These are phyloP conservation scores for Rhinophrynus dorsalis DNA, from an alignment of 2,797 vertebrate genomes.

Conservation along the genomic window DNA sequence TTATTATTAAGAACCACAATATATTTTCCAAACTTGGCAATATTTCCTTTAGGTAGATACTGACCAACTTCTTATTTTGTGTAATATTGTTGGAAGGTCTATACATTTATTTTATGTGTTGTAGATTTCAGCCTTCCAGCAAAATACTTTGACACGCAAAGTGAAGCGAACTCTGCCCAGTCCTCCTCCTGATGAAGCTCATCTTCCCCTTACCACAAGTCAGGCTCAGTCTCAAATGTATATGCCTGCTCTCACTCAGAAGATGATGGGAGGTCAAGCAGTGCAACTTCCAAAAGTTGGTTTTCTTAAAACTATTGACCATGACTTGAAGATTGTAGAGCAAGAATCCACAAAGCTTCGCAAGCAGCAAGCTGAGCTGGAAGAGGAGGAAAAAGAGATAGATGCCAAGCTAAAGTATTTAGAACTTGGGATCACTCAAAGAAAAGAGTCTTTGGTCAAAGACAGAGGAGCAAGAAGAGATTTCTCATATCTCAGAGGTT, in stretches of 20 bases:
- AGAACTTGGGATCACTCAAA: slow-evolving; percentile 93
- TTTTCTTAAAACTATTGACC: slow-evolving; percentile 91
- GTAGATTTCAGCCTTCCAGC: slow-evolving; percentile 90
- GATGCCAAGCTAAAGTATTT: slow-evolving; percentile 96
- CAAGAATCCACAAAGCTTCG: slow-evolving; percentile 96
- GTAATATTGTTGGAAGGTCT: slow-evolving; percentile 17
- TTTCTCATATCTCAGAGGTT: slow-evolving; percentile 83
- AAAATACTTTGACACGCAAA: slow-evolving; percentile 92
- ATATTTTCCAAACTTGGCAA: too few species aligned
- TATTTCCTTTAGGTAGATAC: background rate
- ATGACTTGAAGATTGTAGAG: slow-evolving; percentile 94
- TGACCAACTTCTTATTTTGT: slow-evolving; percentile 16
- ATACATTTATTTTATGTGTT: slow-evolving; percentile 54
- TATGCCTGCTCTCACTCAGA: slow-evolving; percentile 82
- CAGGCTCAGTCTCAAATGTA: slow-evolving; percentile 90
- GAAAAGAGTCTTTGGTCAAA: slow-evolving; percentile 94
- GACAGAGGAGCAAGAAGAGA: slow-evolving; percentile 84
- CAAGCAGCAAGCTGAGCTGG: slow-evolving; percentile 96
- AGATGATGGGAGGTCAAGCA: slow-evolving; percentile 73
- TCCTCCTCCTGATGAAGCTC: slow-evolving; percentile 93
- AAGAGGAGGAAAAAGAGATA: slow-evolving; percentile 98
- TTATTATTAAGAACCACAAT: too few species aligned
- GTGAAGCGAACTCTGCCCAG: slow-evolving; percentile 97
- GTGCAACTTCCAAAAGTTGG: slow-evolving; percentile 88
- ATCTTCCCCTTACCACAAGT: slow-evolving; percentile 84